Evolutionary conservation across 2,888 invertebrate genomes (phyloP).

Genomic region (Cryptus viduatorius): DNA sequence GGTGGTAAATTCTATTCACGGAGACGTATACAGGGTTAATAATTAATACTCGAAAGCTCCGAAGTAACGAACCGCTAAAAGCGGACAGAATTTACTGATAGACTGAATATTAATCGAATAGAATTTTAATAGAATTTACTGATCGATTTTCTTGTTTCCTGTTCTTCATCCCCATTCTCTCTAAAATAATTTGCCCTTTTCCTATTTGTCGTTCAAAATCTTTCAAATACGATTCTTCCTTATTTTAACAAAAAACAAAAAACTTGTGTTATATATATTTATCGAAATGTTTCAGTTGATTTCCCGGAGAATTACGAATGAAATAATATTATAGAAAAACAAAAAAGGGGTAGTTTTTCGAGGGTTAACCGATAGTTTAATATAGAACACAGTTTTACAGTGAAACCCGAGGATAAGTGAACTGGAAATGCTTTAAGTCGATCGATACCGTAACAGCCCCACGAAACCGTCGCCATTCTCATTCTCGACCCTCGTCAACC

Average conservation of each 20-base stretch:
- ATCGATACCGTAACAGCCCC: slow-evolving; percentile 46
- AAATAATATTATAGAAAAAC: no score
- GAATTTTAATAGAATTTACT: not conserved
- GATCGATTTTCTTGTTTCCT: not conserved
- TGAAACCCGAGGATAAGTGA: not conserved
- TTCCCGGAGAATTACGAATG: no score
- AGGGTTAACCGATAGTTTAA: no score
- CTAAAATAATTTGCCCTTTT: no score
- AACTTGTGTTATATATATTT: no score
- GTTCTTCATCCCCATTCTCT: not conserved
- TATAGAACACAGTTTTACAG: not conserved
- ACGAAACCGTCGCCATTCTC: slow-evolving; percentile 42
- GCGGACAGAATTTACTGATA: slow-evolving; percentile 39
- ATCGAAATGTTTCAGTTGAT: no score
- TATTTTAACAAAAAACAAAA: no score
- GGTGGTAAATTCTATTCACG: no score
- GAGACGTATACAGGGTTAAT: no score
- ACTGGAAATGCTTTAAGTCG: not conserved
- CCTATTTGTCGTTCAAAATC: no score
- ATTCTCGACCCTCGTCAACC: slow-evolving; percentile 72
- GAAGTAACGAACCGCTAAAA: slow-evolving; percentile 11
- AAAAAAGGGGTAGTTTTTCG: no score
- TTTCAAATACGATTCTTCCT: no score
- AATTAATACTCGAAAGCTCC: slow-evolving; percentile 23
- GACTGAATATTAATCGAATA: slow-evolving; percentile 6